Conservation (phyloP, 2,797 vertebrate genomes). For the Leptoclinus maculatus region DNA sequence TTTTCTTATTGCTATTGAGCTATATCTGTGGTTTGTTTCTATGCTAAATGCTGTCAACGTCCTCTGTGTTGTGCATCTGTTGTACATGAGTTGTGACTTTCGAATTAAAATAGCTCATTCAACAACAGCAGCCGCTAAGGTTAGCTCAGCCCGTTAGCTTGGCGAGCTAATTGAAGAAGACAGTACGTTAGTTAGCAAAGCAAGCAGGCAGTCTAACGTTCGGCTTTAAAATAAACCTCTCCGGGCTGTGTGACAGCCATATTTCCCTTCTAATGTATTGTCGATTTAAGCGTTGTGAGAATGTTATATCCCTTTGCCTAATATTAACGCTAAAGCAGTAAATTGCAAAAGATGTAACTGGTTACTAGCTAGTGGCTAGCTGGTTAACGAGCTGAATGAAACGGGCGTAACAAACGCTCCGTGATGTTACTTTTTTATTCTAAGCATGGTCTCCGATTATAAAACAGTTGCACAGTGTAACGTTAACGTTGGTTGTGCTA, state of each 20-base stretch:
- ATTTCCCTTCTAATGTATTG: rapidly evolving
- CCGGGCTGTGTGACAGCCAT: rapidly evolving
- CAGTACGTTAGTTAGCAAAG: conserved; percentile 18
- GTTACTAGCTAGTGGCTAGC: conserved; percentile 24
- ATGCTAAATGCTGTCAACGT: rapidly evolving
- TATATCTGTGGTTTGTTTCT: background rate
- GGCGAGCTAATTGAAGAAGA: conserved; percentile 40
- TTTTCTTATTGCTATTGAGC: background rate
- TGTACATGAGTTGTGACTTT: background rate
- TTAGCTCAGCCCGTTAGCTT: conserved; percentile 51
- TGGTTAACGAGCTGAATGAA: conserved; percentile 18
- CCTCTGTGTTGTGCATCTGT: rapidly evolving
- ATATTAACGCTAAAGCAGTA: background rate
- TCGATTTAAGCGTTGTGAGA: background rate
- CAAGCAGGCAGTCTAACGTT: background rate
- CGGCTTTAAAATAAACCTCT: background rate
- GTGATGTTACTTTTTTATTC: background rate
- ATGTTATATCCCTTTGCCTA: rapidly evolving
- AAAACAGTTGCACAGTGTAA: rapidly evolving
- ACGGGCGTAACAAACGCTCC: conserved; percentile 13
- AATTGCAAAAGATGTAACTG: background rate
- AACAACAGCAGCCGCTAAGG: conserved; percentile 63
- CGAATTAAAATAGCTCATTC: conserved; percentile 18
- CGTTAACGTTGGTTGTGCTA: background rate
- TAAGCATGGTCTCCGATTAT: rapidly evolving